Evolutionary conservation across 2,797 vertebrate species (phyloP), one percentile per base, ranked within the genome.

Genomic region (Sus cebifrons): DNA sequence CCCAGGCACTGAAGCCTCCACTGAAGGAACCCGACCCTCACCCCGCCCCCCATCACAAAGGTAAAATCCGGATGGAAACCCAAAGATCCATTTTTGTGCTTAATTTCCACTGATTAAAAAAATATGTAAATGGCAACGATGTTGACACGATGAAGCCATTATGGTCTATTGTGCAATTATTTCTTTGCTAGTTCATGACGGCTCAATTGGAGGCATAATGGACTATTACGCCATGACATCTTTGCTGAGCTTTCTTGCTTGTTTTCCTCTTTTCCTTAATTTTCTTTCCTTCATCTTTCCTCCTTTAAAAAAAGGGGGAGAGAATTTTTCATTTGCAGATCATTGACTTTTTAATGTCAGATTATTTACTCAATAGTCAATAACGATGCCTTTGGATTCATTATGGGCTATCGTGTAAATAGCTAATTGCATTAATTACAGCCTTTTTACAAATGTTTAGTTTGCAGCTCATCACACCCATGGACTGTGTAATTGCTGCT

Each of bases 41-140:
- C 56, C 27, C 81, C 6, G 16, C 18, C 88, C 86, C 92, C 65
- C n/a, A 6, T 32, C 82, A 86, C 83, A 27, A 81, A 85, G 93
- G 89, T 77, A 71, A 90, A 87, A 84, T 68, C 81, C 71, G 75
- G n/a, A 73, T 27, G 54, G 74, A 95, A 94, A 95, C 92, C 87
- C 86, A 94, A 96, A 91, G 60, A 98, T 97, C 97, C 97, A 97
- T 97, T 91, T 98, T 97, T 93, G 81, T 89, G 93, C 91, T 97
- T 96, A 96, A 97, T 97, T 97, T 94, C 96, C 95, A 75, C 83
- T 94, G 96, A 97, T 97, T 96, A 97, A 98, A 98, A 97, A 98
- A 98, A 98, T 98, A 99, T 98, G 98, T 98, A 98, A 98, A 98
- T 98, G 98, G 98, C 98, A 98, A 98, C 98, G 98, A 98, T 98